These are phyloP conservation scores for Microplitis manilae DNA, from an alignment of 2,888 invertebrate genomes.

Conservation along the genomic window DNA sequence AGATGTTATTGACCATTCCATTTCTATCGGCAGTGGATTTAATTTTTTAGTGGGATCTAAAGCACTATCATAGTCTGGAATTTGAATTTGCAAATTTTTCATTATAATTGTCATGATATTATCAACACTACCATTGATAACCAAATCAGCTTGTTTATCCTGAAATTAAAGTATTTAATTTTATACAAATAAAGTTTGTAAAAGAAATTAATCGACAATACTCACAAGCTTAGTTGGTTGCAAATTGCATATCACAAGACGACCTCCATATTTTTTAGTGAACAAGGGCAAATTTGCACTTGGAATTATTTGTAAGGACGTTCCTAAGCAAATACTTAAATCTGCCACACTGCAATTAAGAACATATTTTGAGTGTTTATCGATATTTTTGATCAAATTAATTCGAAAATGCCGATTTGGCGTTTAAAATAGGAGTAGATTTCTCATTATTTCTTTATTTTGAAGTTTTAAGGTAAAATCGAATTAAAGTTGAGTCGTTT, in stretches of 20 bases:
- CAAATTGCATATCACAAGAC: conserved; percentile 93
- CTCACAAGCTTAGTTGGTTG: conserved; percentile 98
- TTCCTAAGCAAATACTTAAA: conserved; percentile 94
- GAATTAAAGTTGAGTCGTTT: too few relatives aligned
- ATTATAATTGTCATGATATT: conserved; percentile 83
- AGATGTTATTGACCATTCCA: conserved; percentile 84
- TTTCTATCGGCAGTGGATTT: conserved; percentile 70
- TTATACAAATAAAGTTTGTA: background rate
- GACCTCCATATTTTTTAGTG: conserved; percentile 88
- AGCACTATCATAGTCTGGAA: conserved; percentile 80
- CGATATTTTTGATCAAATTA: too few relatives aligned
- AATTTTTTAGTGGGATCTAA: conserved; percentile 79
- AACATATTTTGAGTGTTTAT: too few relatives aligned
- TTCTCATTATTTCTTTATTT: too few relatives aligned
- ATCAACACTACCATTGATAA: conserved; percentile 92
- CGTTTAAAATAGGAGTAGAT: too few relatives aligned
- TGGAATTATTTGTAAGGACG: conserved; percentile 97
- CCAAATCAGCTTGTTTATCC: conserved; percentile 92
- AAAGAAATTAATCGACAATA: conserved; percentile 47
- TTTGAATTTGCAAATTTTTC: conserved; percentile 81
- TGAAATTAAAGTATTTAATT: conserved; percentile 69
- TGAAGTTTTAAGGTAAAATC: too few relatives aligned
- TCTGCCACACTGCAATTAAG: conserved; percentile 85
- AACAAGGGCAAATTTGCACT: conserved; percentile 94
- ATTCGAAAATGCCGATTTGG: too few relatives aligned